phyloP scores from a whole-genome alignment of 1,140 invertebrate genomes.

The Lepidurus apus region DNA sequence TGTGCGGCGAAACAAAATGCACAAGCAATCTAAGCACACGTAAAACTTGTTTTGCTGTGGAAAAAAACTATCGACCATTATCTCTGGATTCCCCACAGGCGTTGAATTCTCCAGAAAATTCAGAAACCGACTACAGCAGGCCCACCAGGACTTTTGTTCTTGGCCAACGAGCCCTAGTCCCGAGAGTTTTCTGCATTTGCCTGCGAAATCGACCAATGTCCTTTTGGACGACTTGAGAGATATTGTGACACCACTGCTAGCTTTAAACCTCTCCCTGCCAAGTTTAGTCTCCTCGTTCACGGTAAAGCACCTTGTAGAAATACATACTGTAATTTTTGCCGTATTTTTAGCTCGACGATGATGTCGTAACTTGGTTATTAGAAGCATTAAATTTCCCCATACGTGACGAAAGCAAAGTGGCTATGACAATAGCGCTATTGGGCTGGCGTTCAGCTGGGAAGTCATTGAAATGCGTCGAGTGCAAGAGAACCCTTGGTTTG shows the following conservation, averaged over 20 bases:
- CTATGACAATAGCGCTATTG: neutral
- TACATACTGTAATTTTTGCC: neutral
- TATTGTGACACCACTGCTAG: neutral
- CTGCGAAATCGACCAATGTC: neutral
- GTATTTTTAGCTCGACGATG: neutral
- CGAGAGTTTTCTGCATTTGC: constrained; percentile 9
- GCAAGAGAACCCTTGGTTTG: constrained; percentile 23
- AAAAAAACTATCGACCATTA: neutral
- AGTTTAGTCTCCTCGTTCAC: neutral
- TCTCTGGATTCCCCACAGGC: neutral
- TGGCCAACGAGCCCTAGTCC: constrained; percentile 20
- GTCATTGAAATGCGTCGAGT: neutral
- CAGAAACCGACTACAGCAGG: neutral
- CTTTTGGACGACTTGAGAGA: constrained; percentile 1
- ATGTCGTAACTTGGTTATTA: constrained; percentile 15
- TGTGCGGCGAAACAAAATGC: constrained; percentile 1
- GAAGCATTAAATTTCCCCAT: neutral
- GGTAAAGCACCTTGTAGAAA: neutral
- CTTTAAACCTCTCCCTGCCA: neutral
- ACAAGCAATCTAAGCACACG: neutral
- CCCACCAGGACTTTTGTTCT: constrained; percentile 25
- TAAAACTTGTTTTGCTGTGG: neutral
- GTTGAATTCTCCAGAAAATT: constrained; percentile 4
- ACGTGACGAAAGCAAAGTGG: neutral
- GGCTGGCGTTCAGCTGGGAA: neutral